Percentiles rank a stretch among this genome's conserved stretches.
Conservation (phyloP, 2,888 invertebrate species). For the Andrena dorsata region DNA sequence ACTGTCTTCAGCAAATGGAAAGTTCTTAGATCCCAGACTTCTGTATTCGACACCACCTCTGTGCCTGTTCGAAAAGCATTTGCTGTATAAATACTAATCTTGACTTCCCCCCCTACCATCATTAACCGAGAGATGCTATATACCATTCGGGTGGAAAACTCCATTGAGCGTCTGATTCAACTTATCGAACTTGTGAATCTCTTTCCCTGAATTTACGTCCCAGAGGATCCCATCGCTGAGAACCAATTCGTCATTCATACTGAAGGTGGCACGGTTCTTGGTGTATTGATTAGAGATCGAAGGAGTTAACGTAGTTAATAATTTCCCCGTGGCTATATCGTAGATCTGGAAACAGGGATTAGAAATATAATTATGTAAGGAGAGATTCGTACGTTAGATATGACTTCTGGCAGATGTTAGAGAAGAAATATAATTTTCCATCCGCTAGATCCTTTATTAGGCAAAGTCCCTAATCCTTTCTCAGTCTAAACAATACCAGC, state of each 20-base stretch:
- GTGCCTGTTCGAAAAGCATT: constrained; percentile 86
- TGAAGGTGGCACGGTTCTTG: constrained; percentile 97
- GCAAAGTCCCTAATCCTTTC: too few relatives aligned
- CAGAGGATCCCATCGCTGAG: constrained; percentile 96
- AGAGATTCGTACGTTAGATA: background rate
- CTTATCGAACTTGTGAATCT: constrained; percentile 99
- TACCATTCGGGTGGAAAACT: constrained; percentile 97
- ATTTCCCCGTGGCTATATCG: constrained; percentile 93
- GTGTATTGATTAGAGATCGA: constrained; percentile 96
- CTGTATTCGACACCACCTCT: constrained; percentile 98
- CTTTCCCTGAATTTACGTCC: constrained; percentile 94
- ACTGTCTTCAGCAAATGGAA: constrained; percentile 97
- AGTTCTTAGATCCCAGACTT: constrained; percentile 99
- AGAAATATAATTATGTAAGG: constrained; percentile 4
- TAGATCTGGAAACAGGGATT: constrained; percentile 88
- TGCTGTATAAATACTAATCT: background rate
- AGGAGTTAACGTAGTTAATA: constrained; percentile 91
- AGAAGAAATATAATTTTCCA: too few relatives aligned
- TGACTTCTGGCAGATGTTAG: background rate
- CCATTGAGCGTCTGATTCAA: constrained; percentile 97
- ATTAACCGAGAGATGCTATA: background rate
- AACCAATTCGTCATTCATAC: constrained; percentile 97
- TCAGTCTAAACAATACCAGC: too few relatives aligned
- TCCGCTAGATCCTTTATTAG: too few relatives aligned
- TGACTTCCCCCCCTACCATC: background rate